These are phyloP conservation scores for Tolmerus cingulatus DNA, from an alignment of 2,888 invertebrate species.

Conservation along the genomic window DNA sequence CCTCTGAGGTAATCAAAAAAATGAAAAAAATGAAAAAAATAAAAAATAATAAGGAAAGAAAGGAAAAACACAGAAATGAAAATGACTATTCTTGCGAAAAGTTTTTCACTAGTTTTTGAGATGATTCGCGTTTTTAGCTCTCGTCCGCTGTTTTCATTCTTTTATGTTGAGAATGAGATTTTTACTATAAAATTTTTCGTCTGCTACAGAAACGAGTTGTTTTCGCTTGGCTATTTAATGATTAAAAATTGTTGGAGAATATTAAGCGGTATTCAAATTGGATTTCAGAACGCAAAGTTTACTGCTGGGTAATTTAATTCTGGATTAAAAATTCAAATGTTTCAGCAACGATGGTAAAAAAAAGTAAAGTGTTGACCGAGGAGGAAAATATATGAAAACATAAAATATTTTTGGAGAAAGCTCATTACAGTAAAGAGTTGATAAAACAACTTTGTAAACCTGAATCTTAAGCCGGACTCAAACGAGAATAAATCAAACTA, in stretches of 20 bases:
- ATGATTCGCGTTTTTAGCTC: background rate
- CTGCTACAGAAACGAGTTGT: background rate
- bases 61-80: background rate
- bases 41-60: background rate
- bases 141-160: background rate
- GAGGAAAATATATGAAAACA: background rate
- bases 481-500: too few relatives aligned
- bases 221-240: background rate
- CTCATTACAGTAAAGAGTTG: background rate
- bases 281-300: background rate
- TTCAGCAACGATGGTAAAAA: background rate
- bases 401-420: background rate
- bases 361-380: background rate
- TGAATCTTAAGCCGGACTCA: too few relatives aligned
- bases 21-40: background rate
- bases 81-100: background rate
- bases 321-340: background rate
- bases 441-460: too few relatives aligned
- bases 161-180: background rate
- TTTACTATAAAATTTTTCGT: background rate
- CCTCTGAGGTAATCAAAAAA: background rate
- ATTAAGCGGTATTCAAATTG: background rate
- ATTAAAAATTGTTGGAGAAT: background rate
- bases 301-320: background rate
- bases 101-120: background rate